Conservation (phyloP, 2,888 invertebrate genomes). For the Microplitis deprimator region DNA sequence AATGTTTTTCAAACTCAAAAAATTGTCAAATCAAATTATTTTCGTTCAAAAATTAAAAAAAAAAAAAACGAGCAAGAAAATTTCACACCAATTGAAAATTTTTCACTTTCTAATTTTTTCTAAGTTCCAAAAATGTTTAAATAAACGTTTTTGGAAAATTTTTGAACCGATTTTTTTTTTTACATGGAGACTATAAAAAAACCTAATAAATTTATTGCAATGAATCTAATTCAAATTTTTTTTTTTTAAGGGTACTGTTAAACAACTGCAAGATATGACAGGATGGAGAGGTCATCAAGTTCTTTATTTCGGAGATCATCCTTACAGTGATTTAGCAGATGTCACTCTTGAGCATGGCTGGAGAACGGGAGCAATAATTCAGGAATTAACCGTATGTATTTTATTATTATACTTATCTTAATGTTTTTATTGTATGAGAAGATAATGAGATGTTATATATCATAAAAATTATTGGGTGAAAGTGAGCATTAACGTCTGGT, state of each 20-base stretch:
- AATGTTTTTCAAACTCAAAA: too few species aligned
- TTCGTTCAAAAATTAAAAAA: too few species aligned
- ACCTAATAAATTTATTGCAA: too few species aligned
- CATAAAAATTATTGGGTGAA: slow-evolving; percentile 27
- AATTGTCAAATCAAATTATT: too few species aligned
- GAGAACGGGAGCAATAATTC: slow-evolving; percentile 98
- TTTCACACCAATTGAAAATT: too few species aligned
- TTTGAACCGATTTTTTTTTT: too few species aligned
- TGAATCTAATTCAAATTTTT: too few species aligned
- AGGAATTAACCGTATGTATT: slow-evolving; percentile 85
- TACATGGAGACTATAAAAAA: too few species aligned
- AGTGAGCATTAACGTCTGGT: slow-evolving; percentile 28
- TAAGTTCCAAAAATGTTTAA: too few species aligned
- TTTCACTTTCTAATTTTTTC: too few species aligned
- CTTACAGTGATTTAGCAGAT: slow-evolving; percentile 96
- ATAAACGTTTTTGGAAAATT: too few species aligned
- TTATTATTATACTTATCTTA: neutral
- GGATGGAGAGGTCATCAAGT: slow-evolving; percentile 95
- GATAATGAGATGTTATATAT: neutral
- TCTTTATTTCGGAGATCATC: slow-evolving; percentile 98
- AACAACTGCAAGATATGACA: slow-evolving; percentile 91
- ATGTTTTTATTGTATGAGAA: neutral
- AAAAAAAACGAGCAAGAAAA: too few species aligned
- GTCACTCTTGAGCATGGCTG: slow-evolving; percentile 96
- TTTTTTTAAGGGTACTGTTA: slow-evolving; percentile 86